phyloP scores from a whole-genome alignment of 2,888 invertebrate species.

The Acrobasis suavella region DNA sequence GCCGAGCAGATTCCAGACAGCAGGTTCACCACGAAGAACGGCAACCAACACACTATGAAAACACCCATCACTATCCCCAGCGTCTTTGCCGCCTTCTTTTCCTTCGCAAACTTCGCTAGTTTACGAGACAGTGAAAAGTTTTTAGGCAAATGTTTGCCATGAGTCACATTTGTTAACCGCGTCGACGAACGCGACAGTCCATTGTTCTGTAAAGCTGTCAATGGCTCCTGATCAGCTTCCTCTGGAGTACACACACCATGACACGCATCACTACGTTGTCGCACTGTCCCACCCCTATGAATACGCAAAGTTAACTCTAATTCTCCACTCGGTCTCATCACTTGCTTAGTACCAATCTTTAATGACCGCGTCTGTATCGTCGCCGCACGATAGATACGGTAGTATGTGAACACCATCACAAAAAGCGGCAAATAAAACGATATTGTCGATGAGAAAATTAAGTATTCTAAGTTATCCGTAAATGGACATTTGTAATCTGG shows the following conservation, averaged over 20 bases:
- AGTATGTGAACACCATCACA: constrained; percentile 99
- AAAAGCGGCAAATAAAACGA: constrained; percentile 98
- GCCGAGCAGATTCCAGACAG: constrained; percentile 94
- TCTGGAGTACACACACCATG: constrained; percentile 85
- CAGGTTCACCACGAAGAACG: constrained; percentile 97
- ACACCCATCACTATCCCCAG: constrained; percentile 98
- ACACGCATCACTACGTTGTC: constrained; percentile 80
- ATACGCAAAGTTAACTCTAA: constrained; percentile 94
- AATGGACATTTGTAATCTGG: constrained; percentile 95
- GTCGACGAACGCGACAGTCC: constrained; percentile 88
- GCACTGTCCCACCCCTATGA: constrained; percentile 93
- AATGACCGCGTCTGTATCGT: constrained; percentile 95
- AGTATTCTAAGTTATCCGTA: constrained; percentile 97
- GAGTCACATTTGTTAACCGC: constrained; percentile 83
- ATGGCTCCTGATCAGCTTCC: constrained; percentile 86
- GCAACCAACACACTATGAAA: constrained; percentile 98
- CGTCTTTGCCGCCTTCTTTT: constrained; percentile 98
- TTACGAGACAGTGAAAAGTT: constrained; percentile 96
- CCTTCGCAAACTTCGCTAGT: constrained; percentile 97
- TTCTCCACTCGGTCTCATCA: constrained; percentile 92
- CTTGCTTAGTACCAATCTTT: constrained; percentile 95
- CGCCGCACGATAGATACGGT: constrained; percentile 96
- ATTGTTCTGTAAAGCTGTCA: constrained; percentile 90
- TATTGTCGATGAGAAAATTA: constrained; percentile 98
- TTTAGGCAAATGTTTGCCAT: constrained; percentile 87